Conservation (phyloP, 2,113 vertebrate genomes). For the Saguinus imperator region DNA sequence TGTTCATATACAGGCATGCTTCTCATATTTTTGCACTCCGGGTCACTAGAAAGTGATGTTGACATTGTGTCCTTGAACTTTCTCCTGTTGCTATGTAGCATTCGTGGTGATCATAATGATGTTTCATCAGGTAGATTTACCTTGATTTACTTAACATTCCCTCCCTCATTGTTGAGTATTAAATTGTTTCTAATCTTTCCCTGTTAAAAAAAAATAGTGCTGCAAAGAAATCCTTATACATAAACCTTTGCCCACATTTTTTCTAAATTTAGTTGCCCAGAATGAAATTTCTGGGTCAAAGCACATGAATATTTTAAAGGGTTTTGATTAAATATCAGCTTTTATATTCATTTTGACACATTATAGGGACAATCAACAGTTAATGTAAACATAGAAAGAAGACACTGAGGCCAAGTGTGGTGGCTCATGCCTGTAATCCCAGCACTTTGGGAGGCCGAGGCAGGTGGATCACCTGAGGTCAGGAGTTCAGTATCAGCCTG, state of each 20-base stretch:
- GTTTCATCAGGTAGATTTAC: background rate
- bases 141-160: background rate
- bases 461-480: no score
- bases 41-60: background rate
- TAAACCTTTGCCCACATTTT: background rate
- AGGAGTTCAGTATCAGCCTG: no score
- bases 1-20: background rate
- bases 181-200: background rate
- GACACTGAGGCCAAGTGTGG: background rate
- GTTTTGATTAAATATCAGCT: background rate
- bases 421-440: no score
- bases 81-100: background rate
- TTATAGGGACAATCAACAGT: background rate
- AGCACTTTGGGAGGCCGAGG: no score
- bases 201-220: background rate
- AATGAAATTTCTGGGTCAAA: conserved; percentile 1
- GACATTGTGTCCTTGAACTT: background rate
- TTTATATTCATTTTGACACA: background rate
- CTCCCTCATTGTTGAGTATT: background rate
- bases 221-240: background rate
- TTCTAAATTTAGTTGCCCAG: conserved; percentile 34
- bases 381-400: background rate
- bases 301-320: background rate
- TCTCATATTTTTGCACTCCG: background rate
- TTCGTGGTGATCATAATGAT: background rate